Evolutionary conservation across 2,888 invertebrate species (phyloP), one percentile per base, ranked within the genome.

Genomic region (Sussaba pulchella): DNA sequence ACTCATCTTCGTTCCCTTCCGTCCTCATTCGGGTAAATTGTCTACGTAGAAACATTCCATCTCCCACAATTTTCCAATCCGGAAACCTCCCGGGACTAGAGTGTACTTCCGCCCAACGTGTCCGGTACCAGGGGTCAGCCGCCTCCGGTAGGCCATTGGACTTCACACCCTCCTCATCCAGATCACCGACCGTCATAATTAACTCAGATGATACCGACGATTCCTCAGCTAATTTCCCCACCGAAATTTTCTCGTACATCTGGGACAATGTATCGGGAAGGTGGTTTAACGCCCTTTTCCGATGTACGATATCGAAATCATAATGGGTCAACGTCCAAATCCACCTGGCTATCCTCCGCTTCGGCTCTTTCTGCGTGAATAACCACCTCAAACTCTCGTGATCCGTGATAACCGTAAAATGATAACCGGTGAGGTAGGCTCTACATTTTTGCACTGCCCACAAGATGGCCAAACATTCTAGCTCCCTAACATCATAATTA

Each of bases 401-500:
- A 24, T 78, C 73, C 1, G 67, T 78, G 12, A 66, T 66, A 2
- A 78, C 78, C 0, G 72, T 72, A 1, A 69, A 67, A 0, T 12
- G 50, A 10, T 72, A 73, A 0, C 67, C 73, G n/a, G 67, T 67
- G 12, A 78, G 9, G 45, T 78, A 78, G 2, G 52, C 17, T 8
- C 73, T 43, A 12, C 69, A 63, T 26, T 69, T 64, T 1, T 41
- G 24, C 6, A 50, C 52, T 1, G 77, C 64, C 77, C 77, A 71
- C 1, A 74, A 10, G 6, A 74, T 66, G n/a, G 66, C 64, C 2
- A 66, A 71, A 26, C 80, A 80, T 47, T 82, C 79, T 8, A 72
- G 67, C 31, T 82, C 82, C 4, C 78, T 80, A 1, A 70, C 61
- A 0, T 71, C 43, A 17, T 82, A 82, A 21, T 82, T 82, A 14